Evolutionary conservation across 2,113 vertebrate genomes (phyloP).

Genomic region (Nesogale talazaci): DNA sequence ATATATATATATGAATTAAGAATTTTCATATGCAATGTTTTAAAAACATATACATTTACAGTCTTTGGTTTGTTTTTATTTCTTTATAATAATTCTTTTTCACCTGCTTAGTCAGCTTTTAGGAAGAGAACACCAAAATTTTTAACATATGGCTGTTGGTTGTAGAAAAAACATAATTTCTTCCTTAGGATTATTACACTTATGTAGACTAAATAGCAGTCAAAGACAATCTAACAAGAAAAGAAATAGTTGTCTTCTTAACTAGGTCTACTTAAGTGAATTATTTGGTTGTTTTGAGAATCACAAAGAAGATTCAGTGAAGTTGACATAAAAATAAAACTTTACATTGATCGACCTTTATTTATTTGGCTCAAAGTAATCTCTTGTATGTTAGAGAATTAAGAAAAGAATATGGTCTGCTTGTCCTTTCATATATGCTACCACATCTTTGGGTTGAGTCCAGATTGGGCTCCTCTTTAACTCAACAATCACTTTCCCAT

Average conservation of each 20-base stretch:
- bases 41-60: not conserved
- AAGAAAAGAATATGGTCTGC: not conserved
- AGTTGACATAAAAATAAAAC: not conserved
- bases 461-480: not conserved
- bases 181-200: conserved; percentile 28
- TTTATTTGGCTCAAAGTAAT: conserved; percentile 44
- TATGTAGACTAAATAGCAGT: conserved; percentile 28
- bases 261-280: not conserved
- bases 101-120: not conserved
- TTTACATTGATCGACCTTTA: conserved; percentile 9
- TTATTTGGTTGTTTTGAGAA: conserved; percentile 42
- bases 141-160: conserved; percentile 16
- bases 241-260: conserved; percentile 39
- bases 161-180: conserved; percentile 32
- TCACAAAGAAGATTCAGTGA: not conserved
- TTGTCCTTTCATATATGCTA: not conserved
- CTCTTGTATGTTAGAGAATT: not conserved
- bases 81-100: conserved; percentile 37
- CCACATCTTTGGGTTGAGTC: not conserved
- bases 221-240: conserved; percentile 13
- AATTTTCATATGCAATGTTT: not conserved
- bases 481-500: not conserved
- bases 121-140: conserved; percentile 13
- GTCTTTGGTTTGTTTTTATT: conserved; percentile 24
- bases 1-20: too few relatives aligned